phyloP scores from a whole-genome alignment of 2,888 invertebrate species.

The Callyntrura sp. region DNA sequence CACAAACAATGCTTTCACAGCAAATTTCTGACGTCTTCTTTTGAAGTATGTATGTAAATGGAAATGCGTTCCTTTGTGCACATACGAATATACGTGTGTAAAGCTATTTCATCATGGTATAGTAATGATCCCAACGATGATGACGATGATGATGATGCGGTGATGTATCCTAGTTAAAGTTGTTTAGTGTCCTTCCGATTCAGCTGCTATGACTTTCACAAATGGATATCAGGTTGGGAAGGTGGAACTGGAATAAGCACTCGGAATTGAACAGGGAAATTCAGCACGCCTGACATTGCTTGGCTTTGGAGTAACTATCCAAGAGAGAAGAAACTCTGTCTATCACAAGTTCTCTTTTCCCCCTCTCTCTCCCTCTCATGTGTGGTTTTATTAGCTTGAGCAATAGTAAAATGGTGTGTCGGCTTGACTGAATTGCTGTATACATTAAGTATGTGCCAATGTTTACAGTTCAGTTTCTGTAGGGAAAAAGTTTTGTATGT shows the following conservation, averaged over 20 bases:
- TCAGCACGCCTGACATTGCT: slow-evolving; percentile 38
- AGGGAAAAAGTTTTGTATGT: not conserved
- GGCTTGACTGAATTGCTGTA: slow-evolving; percentile 4
- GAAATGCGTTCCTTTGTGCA: not conserved
- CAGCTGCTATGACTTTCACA: not conserved
- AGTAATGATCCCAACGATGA: too few species aligned
- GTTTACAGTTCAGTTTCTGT: not conserved
- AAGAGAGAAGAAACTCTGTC: slow-evolving; percentile 4
- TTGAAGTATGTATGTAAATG: not conserved
- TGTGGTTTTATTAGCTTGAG: slow-evolving; percentile 61
- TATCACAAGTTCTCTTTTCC: too few species aligned
- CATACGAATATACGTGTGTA: not conserved
- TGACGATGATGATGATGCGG: not conserved
- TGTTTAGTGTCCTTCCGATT: not conserved
- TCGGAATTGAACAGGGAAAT: slow-evolving; percentile 11
- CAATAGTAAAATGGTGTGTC: not conserved
- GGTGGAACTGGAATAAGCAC: slow-evolving; percentile 29
- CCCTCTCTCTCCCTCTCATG: not conserved
- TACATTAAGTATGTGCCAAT: slow-evolving; percentile 26
- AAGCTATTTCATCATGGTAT: not conserved
- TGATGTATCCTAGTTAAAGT: slow-evolving; percentile 3
- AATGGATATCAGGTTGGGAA: slow-evolving; percentile 28
- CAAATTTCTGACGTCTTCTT: not conserved
- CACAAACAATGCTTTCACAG: not conserved
- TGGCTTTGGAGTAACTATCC: slow-evolving; percentile 39